These are phyloP conservation scores for Leucophenga varia DNA, from an alignment of 1,140 invertebrate species.

Conservation along the genomic window DNA sequence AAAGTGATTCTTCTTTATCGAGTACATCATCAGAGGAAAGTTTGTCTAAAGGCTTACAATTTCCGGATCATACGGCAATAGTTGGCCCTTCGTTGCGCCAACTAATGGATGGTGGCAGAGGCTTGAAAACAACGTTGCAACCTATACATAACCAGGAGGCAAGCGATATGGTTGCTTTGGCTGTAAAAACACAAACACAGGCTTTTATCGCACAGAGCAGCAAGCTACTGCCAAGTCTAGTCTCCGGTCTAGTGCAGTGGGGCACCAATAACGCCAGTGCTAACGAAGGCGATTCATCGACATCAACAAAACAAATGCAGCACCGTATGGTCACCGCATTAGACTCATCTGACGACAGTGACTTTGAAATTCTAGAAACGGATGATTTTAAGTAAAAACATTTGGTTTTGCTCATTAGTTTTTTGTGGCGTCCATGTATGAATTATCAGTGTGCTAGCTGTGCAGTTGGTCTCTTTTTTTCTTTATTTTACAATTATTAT, in stretches of 20 bases:
- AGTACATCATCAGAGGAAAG: constrained; percentile 51
- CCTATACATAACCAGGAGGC: constrained; percentile 5
- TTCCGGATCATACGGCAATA: constrained; percentile 43
- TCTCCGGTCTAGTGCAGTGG: constrained; percentile 41
- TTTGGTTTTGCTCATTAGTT: no score
- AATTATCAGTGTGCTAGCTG: not conserved
- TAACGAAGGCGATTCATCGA: constrained; percentile 12
- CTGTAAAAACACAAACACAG: constrained; percentile 33
- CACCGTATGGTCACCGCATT: constrained; percentile 32
- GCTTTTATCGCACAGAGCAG: constrained; percentile 23
- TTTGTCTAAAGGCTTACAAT: constrained; percentile 48
- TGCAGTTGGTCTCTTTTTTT: no score
- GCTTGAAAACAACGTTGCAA: constrained; percentile 2
- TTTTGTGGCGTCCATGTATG: no score
- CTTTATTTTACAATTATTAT: no score
- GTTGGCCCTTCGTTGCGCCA: constrained; percentile 23
- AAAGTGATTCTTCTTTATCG: constrained; percentile 47
- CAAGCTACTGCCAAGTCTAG: constrained; percentile 34
- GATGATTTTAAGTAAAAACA: constrained; percentile 43
- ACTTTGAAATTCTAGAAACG: constrained; percentile 51
- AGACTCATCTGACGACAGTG: constrained; percentile 52
- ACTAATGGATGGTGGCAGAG: constrained; percentile 11
- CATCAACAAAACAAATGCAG: constrained; percentile 5
- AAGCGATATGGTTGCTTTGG: constrained; percentile 25
- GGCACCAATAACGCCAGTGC: constrained; percentile 13